Conservation (phyloP, 2,888 invertebrate genomes). For the Phyto melanocephala region DNA sequence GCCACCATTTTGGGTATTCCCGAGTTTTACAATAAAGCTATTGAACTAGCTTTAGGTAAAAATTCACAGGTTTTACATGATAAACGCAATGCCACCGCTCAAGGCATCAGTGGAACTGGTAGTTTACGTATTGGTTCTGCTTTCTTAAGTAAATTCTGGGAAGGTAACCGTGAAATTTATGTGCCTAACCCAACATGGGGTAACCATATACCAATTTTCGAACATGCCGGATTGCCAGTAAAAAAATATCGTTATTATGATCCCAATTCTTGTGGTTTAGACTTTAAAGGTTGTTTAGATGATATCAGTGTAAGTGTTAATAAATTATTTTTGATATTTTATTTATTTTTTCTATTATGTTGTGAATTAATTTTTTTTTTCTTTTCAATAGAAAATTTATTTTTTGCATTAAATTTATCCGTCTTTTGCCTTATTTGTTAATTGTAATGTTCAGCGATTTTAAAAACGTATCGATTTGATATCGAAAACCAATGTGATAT, state of each 20-base stretch:
- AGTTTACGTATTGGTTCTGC: constrained; percentile 95
- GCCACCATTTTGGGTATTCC: constrained; percentile 92
- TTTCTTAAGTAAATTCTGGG: constrained; percentile 90
- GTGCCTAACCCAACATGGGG: constrained; percentile 98
- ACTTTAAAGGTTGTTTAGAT: constrained; percentile 92
- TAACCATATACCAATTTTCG: constrained; percentile 97
- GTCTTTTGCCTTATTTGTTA: too few relatives aligned
- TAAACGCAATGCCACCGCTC: constrained; percentile 87
- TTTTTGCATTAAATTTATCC: too few relatives aligned
- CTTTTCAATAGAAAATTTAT: too few relatives aligned
- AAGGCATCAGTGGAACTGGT: constrained; percentile 97
- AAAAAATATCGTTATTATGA: constrained; percentile 97
- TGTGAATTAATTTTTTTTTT: too few relatives aligned
- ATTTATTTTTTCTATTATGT: too few relatives aligned
- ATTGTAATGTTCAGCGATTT: too few relatives aligned
- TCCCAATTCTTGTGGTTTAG: constrained; percentile 94
- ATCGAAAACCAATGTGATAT: too few relatives aligned
- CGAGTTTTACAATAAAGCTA: constrained; percentile 91
- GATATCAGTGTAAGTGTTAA: constrained; percentile 87
- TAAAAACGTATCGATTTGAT: too few relatives aligned
- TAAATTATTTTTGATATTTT: too few relatives aligned
- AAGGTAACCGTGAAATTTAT: constrained; percentile 89
- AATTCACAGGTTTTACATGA: constrained; percentile 84
- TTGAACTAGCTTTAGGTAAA: constrained; percentile 92
- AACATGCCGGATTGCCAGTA: constrained; percentile 89